A percentile compares a stretch with the other conserved stretches of the same genome.
These are phyloP conservation scores for Gobiocypris rarus DNA, from an alignment of 2,113 vertebrate genomes.

Conservation along the genomic window DNA sequence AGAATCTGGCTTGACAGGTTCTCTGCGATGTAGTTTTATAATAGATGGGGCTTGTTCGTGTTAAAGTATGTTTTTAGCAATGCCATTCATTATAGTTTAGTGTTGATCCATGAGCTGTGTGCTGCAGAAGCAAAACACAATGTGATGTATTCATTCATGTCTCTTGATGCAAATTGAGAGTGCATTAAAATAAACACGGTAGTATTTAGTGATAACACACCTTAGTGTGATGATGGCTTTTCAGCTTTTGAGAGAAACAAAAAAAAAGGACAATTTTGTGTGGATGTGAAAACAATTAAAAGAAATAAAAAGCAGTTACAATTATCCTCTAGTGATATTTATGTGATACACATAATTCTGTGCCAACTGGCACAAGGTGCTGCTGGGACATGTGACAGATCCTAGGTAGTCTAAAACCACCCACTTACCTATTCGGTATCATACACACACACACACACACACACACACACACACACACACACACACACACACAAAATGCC, in stretches of 20 bases:
- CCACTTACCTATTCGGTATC: slow-evolving; percentile 7
- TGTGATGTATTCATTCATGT: background rate
- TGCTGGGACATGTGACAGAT: background rate
- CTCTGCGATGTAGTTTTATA: background rate
- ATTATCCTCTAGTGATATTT: background rate
- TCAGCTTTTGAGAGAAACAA: background rate
- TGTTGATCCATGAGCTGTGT: background rate
- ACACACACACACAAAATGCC: background rate
- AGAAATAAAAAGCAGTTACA: background rate
- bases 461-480: background rate
- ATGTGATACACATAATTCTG: background rate
- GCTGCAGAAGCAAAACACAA: background rate
- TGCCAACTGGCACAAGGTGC: slow-evolving; percentile 15
- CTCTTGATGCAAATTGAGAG: slow-evolving; percentile 1
- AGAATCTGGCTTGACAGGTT: background rate
- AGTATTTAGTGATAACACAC: background rate
- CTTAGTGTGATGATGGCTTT: background rate
- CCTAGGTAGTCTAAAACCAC: slow-evolving; percentile 40
- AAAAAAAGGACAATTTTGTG: background rate
- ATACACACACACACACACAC: background rate
- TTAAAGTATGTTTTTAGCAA: slow-evolving; percentile 1
- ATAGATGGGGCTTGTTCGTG: background rate
- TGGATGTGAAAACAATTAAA: background rate
- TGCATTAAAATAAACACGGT: background rate
- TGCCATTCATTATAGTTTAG: background rate